These are phyloP conservation scores for Sebastolobus alascanus DNA, from an alignment of 2,797 vertebrate species.

Conservation along the genomic window DNA sequence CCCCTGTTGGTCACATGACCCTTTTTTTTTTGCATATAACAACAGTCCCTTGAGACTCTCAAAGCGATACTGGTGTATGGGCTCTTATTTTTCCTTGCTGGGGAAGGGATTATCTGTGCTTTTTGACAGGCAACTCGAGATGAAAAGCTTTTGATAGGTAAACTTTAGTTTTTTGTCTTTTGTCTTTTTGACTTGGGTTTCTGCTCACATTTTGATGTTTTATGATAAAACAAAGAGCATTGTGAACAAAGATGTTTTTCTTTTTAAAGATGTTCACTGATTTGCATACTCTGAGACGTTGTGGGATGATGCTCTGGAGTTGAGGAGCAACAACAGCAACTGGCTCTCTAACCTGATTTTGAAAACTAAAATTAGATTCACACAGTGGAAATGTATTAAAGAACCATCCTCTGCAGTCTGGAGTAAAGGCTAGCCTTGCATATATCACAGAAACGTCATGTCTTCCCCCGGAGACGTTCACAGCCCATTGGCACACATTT, in stretches of 20 bases:
- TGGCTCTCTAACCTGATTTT: not conserved
- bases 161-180: not conserved
- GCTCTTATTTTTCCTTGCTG: not conserved
- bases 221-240: too few species aligned
- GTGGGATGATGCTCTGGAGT: not conserved
- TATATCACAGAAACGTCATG: slow-evolving; percentile 37
- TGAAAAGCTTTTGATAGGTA: too few species aligned
- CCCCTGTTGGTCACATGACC: not conserved
- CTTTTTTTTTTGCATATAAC: not conserved
- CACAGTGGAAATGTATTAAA: not conserved
- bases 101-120: not conserved
- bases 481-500: slow-evolving; percentile 64
- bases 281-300: not conserved
- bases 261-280: not conserved
- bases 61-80: not conserved
- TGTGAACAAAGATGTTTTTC: not conserved
- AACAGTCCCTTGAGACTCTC: not conserved
- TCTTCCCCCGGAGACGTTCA: slow-evolving; percentile 37
- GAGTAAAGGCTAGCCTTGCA: not conserved
- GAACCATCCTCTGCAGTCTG: not conserved
- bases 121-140: not conserved
- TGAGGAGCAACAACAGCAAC: not conserved
- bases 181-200: not conserved
- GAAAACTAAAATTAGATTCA: not conserved
- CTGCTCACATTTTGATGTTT: too few species aligned